phyloP scores from a whole-genome alignment of 2,113 vertebrate species.

The Synodontis membranacea region DNA sequence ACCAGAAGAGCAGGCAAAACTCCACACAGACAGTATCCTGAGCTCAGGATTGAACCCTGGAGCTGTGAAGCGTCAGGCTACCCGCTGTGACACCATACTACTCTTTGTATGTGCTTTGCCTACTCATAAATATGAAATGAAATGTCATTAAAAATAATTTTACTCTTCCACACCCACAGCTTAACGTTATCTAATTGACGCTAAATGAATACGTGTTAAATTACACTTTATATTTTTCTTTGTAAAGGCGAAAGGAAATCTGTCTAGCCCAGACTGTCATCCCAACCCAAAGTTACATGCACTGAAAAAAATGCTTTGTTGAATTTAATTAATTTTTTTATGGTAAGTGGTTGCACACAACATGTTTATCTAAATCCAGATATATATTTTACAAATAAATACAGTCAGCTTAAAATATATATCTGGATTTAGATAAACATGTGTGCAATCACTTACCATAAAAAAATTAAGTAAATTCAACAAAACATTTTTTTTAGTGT shows the following conservation, averaged over 20 bases:
- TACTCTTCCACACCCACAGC: not conserved
- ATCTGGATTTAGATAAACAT: too few relatives aligned
- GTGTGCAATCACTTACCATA: too few relatives aligned
- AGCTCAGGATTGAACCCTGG: not conserved
- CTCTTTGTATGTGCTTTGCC: not conserved
- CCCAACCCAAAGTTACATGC: not conserved
- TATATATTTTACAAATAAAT: too few relatives aligned
- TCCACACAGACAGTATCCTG: not conserved
- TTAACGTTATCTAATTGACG: not conserved
- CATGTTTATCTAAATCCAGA: too few relatives aligned
- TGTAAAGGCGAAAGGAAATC: not conserved
- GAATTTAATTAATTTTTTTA: too few relatives aligned
- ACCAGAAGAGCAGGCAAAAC: not conserved
- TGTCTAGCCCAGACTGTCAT: not conserved
- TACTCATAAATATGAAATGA: not conserved
- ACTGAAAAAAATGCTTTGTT: too few relatives aligned
- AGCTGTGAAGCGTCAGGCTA: not conserved
- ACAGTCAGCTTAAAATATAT: too few relatives aligned
- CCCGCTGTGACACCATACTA: not conserved
- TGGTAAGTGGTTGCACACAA: too few relatives aligned
- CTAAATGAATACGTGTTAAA: not conserved
- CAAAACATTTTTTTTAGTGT: too few relatives aligned
- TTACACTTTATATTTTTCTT: not conserved
- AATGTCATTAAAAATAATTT: not conserved
- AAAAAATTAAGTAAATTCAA: too few relatives aligned